Conservation (phyloP, 2,888 invertebrate species). For the Xylota segnis region DNA sequence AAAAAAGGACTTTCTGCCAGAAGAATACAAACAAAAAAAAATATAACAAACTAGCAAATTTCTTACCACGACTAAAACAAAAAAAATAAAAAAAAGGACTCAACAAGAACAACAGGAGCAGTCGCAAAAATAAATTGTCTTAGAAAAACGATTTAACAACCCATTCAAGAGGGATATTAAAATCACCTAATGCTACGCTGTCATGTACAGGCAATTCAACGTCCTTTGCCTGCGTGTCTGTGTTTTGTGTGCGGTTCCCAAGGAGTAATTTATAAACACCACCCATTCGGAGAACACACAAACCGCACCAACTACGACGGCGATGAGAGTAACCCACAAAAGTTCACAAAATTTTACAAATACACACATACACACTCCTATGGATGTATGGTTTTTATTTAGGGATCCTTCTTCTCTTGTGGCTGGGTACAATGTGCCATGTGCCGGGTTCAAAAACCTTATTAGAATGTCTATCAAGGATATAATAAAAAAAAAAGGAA, state of each 20-base stretch:
- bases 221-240: conserved; percentile 41
- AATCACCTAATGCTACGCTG: conserved; percentile 73
- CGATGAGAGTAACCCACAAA: conserved; percentile 41
- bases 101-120: conserved; percentile 30
- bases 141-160: conserved; percentile 74
- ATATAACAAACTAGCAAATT: conserved; percentile 62
- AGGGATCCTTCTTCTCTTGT: conserved; percentile 35
- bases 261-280: conserved; percentile 65
- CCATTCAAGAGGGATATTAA: conserved; percentile 73
- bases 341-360: conserved; percentile 37
- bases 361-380: background rate
- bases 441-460: conserved; percentile 73
- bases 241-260: conserved; percentile 16
- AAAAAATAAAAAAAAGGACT: conserved; percentile 33
- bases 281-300: conserved; percentile 38
- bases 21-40: conserved; percentile 6
- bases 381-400: background rate
- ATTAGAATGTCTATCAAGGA: conserved; percentile 68
- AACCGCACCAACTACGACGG: conserved; percentile 30
- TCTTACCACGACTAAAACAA: conserved; percentile 40
- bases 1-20: conserved; percentile 24
- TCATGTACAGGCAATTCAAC: conserved; percentile 73
- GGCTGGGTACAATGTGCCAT: conserved; percentile 40
- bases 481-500: conserved; percentile 9
- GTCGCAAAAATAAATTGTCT: conserved; percentile 64